Percentiles rank a stretch among this genome's conserved stretches.
phyloP scores from a whole-genome alignment of 2,888 invertebrate genomes.

The Orthosia incerta region DNA sequence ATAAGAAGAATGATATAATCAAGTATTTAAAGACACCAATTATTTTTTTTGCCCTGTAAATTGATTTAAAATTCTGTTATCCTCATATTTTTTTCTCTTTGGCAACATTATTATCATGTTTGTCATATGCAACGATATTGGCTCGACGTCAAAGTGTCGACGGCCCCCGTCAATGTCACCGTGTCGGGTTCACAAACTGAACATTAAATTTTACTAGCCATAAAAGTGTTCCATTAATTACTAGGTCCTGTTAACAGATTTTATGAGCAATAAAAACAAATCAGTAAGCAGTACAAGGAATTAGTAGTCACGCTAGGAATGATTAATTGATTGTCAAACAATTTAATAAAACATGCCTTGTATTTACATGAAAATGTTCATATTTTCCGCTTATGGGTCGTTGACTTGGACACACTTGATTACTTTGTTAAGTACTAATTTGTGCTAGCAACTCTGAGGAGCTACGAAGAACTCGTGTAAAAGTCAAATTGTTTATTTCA shows the following conservation, averaged over 20 bases:
- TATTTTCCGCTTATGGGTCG: too few species aligned
- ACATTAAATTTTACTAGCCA: slow-evolving; percentile 41
- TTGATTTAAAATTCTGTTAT: too few species aligned
- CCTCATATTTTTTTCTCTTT: slow-evolving; percentile 5
- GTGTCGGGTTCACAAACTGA: slow-evolving; percentile 17
- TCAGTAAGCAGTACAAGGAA: slow-evolving; percentile 13
- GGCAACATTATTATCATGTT: background rate
- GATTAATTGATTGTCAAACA: background rate
- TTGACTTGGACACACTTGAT: too few species aligned
- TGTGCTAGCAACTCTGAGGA: too few species aligned
- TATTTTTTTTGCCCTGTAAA: too few species aligned
- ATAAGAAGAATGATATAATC: too few species aligned
- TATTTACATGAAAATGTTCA: background rate
- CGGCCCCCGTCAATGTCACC: slow-evolving; percentile 11
- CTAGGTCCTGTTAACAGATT: slow-evolving; percentile 32
- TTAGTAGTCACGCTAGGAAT: slow-evolving; percentile 22
- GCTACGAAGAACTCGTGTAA: too few species aligned
- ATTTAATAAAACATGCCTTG: background rate
- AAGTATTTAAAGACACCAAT: too few species aligned
- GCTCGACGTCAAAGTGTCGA: slow-evolving; percentile 21
- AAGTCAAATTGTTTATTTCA: too few species aligned
- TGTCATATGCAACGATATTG: slow-evolving; percentile 27
- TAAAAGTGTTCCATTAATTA: slow-evolving; percentile 54
- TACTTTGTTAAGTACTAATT: too few species aligned
- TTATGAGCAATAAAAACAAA: slow-evolving; percentile 44